Evolutionary conservation across 2,888 invertebrate species (phyloP).

Genomic region (Ophioninae sp.): DNA sequence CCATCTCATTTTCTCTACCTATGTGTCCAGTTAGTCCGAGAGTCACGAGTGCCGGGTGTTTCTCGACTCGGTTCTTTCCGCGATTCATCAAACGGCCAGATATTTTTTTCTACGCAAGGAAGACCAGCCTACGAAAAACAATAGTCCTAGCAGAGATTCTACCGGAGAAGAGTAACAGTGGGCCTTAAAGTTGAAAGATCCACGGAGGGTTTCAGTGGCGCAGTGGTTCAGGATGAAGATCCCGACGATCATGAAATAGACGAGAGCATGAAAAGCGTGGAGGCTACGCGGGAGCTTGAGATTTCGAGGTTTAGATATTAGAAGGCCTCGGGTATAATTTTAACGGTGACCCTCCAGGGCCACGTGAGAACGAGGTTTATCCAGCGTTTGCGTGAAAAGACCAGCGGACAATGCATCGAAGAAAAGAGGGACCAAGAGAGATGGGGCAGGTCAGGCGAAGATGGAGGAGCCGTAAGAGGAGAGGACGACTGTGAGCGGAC

Average conservation of each 20-base stretch:
- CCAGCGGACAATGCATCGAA: slow-evolving; percentile 6
- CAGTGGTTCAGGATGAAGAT: too few species aligned
- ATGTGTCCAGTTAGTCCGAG: slow-evolving; percentile 48
- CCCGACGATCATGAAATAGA: neutral
- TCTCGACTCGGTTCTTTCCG: slow-evolving; percentile 64
- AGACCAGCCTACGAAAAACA: too few species aligned
- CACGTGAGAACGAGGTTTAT: slow-evolving; percentile 50
- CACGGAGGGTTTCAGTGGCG: neutral
- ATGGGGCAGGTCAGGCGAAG: slow-evolving; percentile 49
- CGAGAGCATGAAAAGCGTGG: slow-evolving; percentile 16
- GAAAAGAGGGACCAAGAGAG: slow-evolving; percentile 31
- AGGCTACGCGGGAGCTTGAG: slow-evolving; percentile 53
- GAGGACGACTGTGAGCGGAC: slow-evolving; percentile 36
- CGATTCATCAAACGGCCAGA: too few species aligned
- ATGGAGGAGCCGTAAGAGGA: slow-evolving; percentile 25
- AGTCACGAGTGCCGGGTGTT: slow-evolving; percentile 42
- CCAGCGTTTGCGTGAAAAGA: slow-evolving; percentile 20
- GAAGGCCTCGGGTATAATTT: slow-evolving; percentile 74
- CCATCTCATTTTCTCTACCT: slow-evolving; percentile 19
- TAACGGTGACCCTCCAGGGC: slow-evolving; percentile 72
- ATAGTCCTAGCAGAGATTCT: too few species aligned
- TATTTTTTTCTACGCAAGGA: too few species aligned
- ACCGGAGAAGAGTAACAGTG: neutral
- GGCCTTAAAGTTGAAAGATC: slow-evolving; percentile 1
- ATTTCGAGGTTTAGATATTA: slow-evolving; percentile 70